A percentile compares a stretch with the other conserved stretches of the same genome.
Evolutionary conservation across 1,140 invertebrate genomes (phyloP).

Genomic region (Popillia japonica): DNA sequence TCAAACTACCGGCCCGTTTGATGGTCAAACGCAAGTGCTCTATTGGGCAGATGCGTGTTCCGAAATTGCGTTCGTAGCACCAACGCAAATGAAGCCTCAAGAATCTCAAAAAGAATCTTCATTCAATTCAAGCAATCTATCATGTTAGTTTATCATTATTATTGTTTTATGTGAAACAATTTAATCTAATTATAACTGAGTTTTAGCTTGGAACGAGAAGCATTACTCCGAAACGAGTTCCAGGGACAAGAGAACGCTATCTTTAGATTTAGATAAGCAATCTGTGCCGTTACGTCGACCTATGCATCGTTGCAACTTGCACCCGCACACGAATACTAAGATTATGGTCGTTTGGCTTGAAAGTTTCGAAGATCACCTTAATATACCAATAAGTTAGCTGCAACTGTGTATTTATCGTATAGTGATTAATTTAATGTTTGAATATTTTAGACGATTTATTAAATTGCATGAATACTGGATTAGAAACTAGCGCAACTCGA

Average conservation of each 20-base stretch:
- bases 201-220: conserved; percentile 67
- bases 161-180: neutral
- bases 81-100: conserved; percentile 65
- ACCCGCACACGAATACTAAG: conserved; percentile 77
- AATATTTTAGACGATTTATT: conserved; percentile 75
- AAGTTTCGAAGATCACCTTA: conserved; percentile 89
- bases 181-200: conserved; percentile 38
- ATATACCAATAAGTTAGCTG: conserved; percentile 82
- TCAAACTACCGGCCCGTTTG: conserved; percentile 72
- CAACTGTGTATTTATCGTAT: conserved; percentile 5
- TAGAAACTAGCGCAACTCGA: conserved; percentile 68
- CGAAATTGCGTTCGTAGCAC: conserved; percentile 94
- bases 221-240: conserved; percentile 59
- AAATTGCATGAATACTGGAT: conserved; percentile 78
- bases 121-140: conserved; percentile 53
- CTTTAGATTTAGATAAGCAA: conserved; percentile 74
- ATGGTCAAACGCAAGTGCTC: conserved; percentile 74
- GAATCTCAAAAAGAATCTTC: conserved; percentile 42
- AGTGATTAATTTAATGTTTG: conserved; percentile 41
- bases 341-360: conserved; percentile 96
- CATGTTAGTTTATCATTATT: conserved; percentile 50
- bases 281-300: conserved; percentile 61
- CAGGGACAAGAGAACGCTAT: conserved; percentile 70
- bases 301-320: conserved; percentile 65
- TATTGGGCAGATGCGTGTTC: conserved; percentile 97